Percentiles rank a stretch among this genome's conserved stretches.
These are phyloP conservation scores for Daboia siamensis DNA, from an alignment of 2,113 vertebrate genomes.

Conservation along the genomic window DNA sequence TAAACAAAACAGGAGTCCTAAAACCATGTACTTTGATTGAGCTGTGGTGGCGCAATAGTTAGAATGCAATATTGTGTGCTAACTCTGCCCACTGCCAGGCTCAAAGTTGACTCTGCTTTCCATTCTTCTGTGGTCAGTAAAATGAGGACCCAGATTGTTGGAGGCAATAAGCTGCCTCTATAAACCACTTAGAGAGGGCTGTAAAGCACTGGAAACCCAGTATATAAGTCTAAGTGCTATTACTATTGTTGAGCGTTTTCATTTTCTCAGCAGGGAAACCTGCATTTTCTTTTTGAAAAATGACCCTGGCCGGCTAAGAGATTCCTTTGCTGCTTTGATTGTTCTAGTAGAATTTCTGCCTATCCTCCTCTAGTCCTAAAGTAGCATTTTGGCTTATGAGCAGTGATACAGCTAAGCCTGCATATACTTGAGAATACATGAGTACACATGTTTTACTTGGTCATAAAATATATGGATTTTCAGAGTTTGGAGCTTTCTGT, in stretches of 20 bases:
- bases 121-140: not conserved
- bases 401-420: not conserved
- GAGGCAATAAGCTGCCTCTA: not conserved
- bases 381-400: not conserved
- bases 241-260: not conserved
- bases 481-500: not conserved
- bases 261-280: not conserved
- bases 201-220: not conserved
- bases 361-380: not conserved
- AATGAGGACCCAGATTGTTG: not conserved
- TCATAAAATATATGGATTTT: not conserved
- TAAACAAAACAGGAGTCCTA: not conserved
- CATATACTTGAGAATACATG: not conserved
- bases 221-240: not conserved
- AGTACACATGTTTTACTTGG: not conserved
- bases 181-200: not conserved
- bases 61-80: not conserved
- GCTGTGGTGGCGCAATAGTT: not conserved
- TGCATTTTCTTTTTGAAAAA: not conserved
- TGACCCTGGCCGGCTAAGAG: not conserved
- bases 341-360: not conserved
- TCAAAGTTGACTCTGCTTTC: not conserved
- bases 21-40: not conserved
- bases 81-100: not conserved
- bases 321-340: not conserved